Conservation (phyloP, 2,113 vertebrate genomes). For the Nycticebus coucang region DNA sequence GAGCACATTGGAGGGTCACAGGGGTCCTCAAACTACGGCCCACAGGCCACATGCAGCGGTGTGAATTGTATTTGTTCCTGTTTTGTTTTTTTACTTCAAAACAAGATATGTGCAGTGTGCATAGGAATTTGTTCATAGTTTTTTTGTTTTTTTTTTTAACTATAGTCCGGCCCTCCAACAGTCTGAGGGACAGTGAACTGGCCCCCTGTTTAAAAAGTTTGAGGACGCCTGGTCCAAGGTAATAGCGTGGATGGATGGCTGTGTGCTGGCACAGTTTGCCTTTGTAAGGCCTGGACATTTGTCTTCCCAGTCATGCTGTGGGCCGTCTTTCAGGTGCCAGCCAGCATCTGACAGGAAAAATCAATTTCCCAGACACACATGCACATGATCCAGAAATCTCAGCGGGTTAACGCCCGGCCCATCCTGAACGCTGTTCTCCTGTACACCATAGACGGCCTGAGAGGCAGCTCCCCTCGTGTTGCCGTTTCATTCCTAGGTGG, state of each 20-base stretch:
- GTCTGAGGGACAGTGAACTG: too few relatives aligned
- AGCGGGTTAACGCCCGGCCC: not conserved
- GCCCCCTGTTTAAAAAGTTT: too few relatives aligned
- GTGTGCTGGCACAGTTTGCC: not conserved
- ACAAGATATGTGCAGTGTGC: too few relatives aligned
- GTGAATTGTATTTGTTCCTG: too few relatives aligned
- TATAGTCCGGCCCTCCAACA: too few relatives aligned
- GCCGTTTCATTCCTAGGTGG: not conserved
- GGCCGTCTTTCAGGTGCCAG: conserved; percentile 32
- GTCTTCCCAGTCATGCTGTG: not conserved
- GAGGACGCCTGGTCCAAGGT: not conserved
- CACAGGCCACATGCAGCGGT: too few relatives aligned
- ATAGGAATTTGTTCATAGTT: too few relatives aligned
- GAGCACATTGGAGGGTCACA: not conserved
- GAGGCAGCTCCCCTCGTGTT: not conserved
- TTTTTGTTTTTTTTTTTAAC: too few relatives aligned
- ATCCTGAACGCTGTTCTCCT: not conserved
- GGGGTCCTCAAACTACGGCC: too few relatives aligned
- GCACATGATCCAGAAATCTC: not conserved
- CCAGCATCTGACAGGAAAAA: not conserved
- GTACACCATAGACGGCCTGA: not conserved
- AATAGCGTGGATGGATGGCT: not conserved
- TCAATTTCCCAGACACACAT: not conserved
- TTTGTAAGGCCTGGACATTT: not conserved
- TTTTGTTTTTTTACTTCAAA: too few relatives aligned